Percentiles rank a stretch among this genome's conserved stretches.
These are phyloP conservation scores for Amorpha juglandis DNA, from an alignment of 2,888 invertebrate genomes.

Conservation along the genomic window DNA sequence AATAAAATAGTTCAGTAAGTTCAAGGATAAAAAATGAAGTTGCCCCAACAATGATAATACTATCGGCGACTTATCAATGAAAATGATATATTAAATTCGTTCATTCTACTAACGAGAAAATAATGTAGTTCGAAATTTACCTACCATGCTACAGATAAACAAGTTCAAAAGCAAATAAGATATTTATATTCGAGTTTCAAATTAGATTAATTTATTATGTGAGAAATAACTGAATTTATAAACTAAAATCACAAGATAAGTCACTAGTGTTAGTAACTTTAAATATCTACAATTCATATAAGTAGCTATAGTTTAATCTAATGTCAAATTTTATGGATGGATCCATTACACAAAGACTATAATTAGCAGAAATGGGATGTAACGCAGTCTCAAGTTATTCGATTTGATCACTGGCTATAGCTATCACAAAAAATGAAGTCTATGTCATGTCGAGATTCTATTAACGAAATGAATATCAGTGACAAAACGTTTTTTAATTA, in stretches of 20 bases:
- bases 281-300: constrained; percentile 50
- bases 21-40: constrained; percentile 14
- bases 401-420: constrained; percentile 69
- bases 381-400: constrained; percentile 62
- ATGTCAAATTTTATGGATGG: constrained; percentile 72
- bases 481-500: constrained; percentile 29
- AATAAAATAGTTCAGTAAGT: constrained; percentile 8
- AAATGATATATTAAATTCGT: background rate
- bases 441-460: constrained; percentile 40
- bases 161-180: background rate
- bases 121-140: background rate
- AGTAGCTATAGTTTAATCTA: constrained; percentile 54
- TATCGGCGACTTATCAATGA: constrained; percentile 9
- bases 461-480: constrained; percentile 14
- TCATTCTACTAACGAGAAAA: background rate
- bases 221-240: constrained; percentile 41
- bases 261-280: constrained; percentile 51
- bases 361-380: constrained; percentile 61
- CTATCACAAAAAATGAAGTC: constrained; percentile 57
- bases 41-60: background rate
- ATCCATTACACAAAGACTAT: constrained; percentile 65
- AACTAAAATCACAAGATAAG: constrained; percentile 54
- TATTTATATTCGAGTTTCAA: constrained; percentile 1
- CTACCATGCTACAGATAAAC: constrained; percentile 15
- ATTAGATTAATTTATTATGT: background rate